These are phyloP conservation scores for Sesamia inferens DNA, from an alignment of 2,888 invertebrate species.

Conservation along the genomic window DNA sequence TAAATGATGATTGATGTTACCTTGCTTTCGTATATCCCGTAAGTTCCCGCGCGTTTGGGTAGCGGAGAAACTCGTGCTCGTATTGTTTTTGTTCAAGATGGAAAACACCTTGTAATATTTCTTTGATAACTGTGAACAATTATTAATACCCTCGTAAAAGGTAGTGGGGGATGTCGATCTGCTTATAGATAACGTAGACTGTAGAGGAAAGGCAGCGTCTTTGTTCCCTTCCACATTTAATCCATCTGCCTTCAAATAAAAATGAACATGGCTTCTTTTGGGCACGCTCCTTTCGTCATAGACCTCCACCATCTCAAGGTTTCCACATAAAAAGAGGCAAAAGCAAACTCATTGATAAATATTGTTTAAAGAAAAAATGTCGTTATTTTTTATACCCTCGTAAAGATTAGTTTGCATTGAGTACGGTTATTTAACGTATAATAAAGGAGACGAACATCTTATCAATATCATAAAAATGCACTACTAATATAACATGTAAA, in stretches of 20 bases:
- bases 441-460: neutral
- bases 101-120: neutral
- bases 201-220: neutral
- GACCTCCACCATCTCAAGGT: neutral
- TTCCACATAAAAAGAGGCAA: neutral
- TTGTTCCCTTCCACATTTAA: neutral
- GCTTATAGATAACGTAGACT: too few relatives aligned
- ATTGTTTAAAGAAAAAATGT: neutral
- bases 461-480: neutral
- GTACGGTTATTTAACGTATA: neutral
- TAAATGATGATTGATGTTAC: constrained; percentile 41
- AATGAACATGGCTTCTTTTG: neutral
- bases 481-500: too few relatives aligned
- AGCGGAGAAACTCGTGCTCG: neutral
- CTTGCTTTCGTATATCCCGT: constrained; percentile 6
- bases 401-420: neutral
- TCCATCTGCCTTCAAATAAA: neutral
- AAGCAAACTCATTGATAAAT: neutral
- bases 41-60: neutral
- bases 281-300: neutral
- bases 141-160: too few relatives aligned
- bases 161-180: neutral
- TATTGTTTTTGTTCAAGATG: constrained; percentile 2
- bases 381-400: neutral
- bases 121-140: neutral